These are phyloP conservation scores for Sericinus montela DNA, from an alignment of 2,888 invertebrate genomes.

Conservation along the genomic window DNA sequence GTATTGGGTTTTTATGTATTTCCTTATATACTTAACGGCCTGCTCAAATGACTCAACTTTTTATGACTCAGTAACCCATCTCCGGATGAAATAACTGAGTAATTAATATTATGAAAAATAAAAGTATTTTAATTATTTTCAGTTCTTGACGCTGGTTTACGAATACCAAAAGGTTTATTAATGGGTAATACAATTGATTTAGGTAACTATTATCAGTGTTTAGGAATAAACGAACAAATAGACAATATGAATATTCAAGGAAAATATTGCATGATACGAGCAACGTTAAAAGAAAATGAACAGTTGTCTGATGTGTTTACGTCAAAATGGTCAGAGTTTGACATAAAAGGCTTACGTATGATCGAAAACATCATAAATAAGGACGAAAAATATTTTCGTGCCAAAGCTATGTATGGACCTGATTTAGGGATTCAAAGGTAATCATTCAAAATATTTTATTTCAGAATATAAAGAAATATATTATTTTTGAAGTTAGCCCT, in stretches of 20 bases:
- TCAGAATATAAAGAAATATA: no score
- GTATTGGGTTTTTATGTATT: no score
- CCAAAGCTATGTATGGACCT: background rate
- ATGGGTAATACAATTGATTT: slow-evolving; percentile 56
- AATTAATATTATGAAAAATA: no score
- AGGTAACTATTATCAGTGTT: slow-evolving; percentile 56
- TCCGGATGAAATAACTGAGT: background rate
- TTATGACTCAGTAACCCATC: no score
- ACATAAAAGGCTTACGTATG: background rate
- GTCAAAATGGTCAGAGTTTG: background rate
- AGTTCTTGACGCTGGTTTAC: slow-evolving; percentile 68
- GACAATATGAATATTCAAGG: slow-evolving; percentile 47
- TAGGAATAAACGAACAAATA: slow-evolving; percentile 33
- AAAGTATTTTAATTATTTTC: slow-evolving; percentile 19
- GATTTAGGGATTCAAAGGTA: slow-evolving; percentile 3
- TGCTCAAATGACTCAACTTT: no score
- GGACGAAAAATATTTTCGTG: background rate
- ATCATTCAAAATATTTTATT: background rate
- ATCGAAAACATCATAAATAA: background rate
- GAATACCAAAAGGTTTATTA: slow-evolving; percentile 54
- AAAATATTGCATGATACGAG: slow-evolving; percentile 56
- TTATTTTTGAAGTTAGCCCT: no score
- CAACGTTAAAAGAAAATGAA: slow-evolving; percentile 32
- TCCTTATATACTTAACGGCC: no score
- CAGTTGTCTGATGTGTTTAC: slow-evolving; percentile 18